A percentile compares a stretch with the other conserved stretches of the same genome.
phyloP scores from a whole-genome alignment of 1,140 invertebrate species.

The Bombyx mandarina region DNA sequence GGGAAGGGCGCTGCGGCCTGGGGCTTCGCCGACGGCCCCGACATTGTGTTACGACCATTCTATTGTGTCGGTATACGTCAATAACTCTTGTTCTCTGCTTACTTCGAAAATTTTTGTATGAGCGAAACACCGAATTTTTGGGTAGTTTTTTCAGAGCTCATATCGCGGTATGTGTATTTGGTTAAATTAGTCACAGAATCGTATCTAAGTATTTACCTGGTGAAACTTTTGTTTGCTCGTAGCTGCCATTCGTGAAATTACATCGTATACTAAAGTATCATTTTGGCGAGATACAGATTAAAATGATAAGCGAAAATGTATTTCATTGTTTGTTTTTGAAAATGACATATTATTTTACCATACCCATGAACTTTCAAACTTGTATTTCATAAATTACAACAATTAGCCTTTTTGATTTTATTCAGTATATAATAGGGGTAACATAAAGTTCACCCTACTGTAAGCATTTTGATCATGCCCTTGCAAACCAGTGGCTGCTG shows the following conservation, averaged over 20 bases:
- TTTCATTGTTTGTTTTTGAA: no score
- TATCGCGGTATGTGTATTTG: not conserved
- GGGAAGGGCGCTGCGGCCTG: conserved; percentile 17
- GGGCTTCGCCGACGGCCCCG: conserved; percentile 20
- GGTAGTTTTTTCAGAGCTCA: no score
- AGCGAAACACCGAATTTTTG: no score
- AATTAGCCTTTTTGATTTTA: not conserved
- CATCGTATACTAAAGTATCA: no score
- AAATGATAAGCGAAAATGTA: no score
- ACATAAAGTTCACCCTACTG: not conserved
- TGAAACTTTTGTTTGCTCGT: no score
- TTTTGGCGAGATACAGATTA: no score
- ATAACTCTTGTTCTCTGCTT: conserved; percentile 11
- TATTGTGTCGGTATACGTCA: conserved; percentile 12
- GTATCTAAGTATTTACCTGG: not conserved
- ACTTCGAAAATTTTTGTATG: not conserved
- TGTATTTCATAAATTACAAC: no score
- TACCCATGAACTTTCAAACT: no score
- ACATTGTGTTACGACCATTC: conserved; percentile 9
- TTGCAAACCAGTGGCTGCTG: not conserved
- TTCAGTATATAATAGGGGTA: not conserved
- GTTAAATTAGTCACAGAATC: no score
- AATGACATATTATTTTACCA: no score
- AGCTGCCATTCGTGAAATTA: no score
- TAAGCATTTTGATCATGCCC: not conserved